Evolutionary conservation across 2,888 invertebrate species (phyloP).

Genomic region (Drosophila melanosoma): DNA sequence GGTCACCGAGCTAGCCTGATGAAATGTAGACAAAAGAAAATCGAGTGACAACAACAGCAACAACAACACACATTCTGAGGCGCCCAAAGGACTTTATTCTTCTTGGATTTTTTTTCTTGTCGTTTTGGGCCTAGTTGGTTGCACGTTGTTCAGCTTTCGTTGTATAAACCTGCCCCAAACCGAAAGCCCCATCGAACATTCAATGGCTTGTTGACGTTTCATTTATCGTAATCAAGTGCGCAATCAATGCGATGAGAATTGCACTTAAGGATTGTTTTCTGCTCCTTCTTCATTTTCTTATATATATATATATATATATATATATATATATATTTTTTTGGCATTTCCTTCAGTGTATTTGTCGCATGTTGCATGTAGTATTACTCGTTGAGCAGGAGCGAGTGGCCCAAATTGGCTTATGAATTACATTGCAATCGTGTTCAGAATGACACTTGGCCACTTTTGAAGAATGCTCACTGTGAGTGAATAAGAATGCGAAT

Average conservation of each 20-base stretch:
- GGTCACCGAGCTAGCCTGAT: slow-evolving; percentile 39
- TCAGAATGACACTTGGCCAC: slow-evolving; percentile 26
- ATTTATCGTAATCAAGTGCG: slow-evolving; percentile 79
- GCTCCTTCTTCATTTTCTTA: neutral
- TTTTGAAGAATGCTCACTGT: slow-evolving; percentile 3
- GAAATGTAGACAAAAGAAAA: slow-evolving; percentile 73
- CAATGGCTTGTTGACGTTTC: slow-evolving; percentile 71
- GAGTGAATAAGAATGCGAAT: neutral
- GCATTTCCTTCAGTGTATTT: slow-evolving; percentile 8
- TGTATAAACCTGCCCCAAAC: neutral
- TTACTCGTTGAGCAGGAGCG: slow-evolving; percentile 1
- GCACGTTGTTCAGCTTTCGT: slow-evolving; percentile 24
- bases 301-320: too few species aligned
- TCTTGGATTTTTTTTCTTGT: neutral
- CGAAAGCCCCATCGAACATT: slow-evolving; percentile 28
- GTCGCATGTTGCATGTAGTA: slow-evolving; percentile 3
- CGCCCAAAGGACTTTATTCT: slow-evolving; percentile 12
- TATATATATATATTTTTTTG: neutral
- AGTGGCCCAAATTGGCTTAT: slow-evolving; percentile 52
- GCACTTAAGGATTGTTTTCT: slow-evolving; percentile 66
- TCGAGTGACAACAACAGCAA: slow-evolving; percentile 54
- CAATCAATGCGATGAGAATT: slow-evolving; percentile 78
- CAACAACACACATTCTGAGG: slow-evolving; percentile 8
- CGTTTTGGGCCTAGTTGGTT: slow-evolving; percentile 47
- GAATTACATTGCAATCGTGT: slow-evolving; percentile 33